phyloP scores from a whole-genome alignment of 2,888 invertebrate species.

The Sisyra nigra region DNA sequence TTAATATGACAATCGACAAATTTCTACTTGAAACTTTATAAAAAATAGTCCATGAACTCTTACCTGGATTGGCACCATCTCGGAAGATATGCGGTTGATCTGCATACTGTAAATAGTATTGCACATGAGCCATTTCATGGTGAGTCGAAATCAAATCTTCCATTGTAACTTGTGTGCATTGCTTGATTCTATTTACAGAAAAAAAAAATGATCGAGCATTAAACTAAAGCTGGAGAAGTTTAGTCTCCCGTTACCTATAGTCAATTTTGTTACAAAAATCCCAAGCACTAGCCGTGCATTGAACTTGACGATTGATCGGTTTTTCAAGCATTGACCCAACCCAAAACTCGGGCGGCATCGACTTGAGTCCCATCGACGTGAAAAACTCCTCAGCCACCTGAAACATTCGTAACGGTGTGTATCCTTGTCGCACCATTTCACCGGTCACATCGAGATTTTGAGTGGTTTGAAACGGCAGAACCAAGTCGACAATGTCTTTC shows the following conservation, averaged over 20 bases:
- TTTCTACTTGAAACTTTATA: too few species aligned
- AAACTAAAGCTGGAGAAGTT: too few species aligned
- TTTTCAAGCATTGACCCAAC: slow-evolving; percentile 61
- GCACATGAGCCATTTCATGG: slow-evolving; percentile 71
- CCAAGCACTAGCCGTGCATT: slow-evolving; percentile 68
- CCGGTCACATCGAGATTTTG: slow-evolving; percentile 57
- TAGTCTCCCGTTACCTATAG: slow-evolving; percentile 28
- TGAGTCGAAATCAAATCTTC: slow-evolving; percentile 62
- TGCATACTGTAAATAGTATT: slow-evolving; percentile 65
- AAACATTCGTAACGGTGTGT: slow-evolving; percentile 60
- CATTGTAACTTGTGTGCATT: slow-evolving; percentile 65
- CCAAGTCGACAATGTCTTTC: slow-evolving; percentile 56
- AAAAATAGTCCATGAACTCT: neutral
- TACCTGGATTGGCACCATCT: slow-evolving; percentile 71
- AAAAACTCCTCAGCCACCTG: slow-evolving; percentile 74
- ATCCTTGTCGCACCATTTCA: slow-evolving; percentile 59
- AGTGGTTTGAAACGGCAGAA: slow-evolving; percentile 58
- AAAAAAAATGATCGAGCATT: too few species aligned
- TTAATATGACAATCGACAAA: too few species aligned
- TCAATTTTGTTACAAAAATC: slow-evolving; percentile 74
- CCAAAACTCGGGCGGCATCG: slow-evolving; percentile 76
- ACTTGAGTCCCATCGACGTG: slow-evolving; percentile 60
- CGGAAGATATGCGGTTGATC: slow-evolving; percentile 60
- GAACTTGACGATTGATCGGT: slow-evolving; percentile 52
- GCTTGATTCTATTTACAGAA: slow-evolving; percentile 55